A percentile compares a stretch with the other conserved stretches of the same genome.
These are phyloP conservation scores for Vidua macroura DNA, from an alignment of 2,113 vertebrate genomes.

Conservation along the genomic window DNA sequence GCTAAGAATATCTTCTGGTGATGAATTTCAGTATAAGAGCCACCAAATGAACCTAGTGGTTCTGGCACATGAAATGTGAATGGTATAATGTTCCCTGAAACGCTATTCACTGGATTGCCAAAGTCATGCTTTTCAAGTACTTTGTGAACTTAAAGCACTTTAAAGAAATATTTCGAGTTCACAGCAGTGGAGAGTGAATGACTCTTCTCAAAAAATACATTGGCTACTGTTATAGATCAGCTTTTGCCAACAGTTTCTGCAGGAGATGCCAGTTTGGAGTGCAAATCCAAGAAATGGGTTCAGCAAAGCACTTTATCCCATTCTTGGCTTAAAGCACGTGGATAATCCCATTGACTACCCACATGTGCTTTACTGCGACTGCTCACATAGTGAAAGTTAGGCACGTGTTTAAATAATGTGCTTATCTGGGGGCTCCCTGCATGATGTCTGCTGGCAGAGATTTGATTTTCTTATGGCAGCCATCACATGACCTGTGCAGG, in stretches of 20 bases:
- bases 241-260: slow-evolving; percentile 39
- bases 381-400: slow-evolving; percentile 17
- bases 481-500: neutral
- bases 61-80: neutral
- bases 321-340: slow-evolving; percentile 36
- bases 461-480: neutral
- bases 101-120: neutral
- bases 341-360: slow-evolving; percentile 55
- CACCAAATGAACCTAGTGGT: neutral
- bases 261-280: slow-evolving; percentile 58
- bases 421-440: neutral
- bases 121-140: slow-evolving; percentile 39
- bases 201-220: slow-evolving; percentile 4
- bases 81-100: neutral
- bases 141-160: slow-evolving; percentile 17
- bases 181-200: neutral
- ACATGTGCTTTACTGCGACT: slow-evolving; percentile 23
- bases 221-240: slow-evolving; percentile 14
- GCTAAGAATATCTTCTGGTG: neutral
- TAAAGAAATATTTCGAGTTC: slow-evolving; percentile 10
- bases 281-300: slow-evolving; percentile 36
- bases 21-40: neutral
- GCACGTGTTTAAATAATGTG: neutral
- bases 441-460: neutral
- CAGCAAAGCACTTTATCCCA: neutral